These are phyloP conservation scores for Siniperca undulata DNA, from an alignment of 2,797 vertebrate genomes.

Conservation along the genomic window DNA sequence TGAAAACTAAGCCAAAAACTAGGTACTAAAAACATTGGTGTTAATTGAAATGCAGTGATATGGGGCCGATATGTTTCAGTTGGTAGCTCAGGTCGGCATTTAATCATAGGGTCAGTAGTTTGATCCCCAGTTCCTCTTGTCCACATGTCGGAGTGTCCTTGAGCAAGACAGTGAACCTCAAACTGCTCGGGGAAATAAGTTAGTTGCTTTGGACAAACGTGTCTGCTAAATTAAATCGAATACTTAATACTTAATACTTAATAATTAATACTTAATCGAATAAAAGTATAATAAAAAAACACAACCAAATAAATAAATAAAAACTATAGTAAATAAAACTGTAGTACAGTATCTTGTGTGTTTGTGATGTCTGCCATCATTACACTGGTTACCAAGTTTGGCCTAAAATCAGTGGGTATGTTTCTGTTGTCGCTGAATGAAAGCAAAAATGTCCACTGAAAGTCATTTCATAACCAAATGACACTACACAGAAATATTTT, in stretches of 20 bases:
- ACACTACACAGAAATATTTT: no score
- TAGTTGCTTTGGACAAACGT: background rate
- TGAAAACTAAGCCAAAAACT: background rate
- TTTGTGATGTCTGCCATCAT: background rate
- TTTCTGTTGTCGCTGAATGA: background rate
- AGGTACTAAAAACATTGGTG: background rate
- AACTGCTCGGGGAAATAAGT: background rate
- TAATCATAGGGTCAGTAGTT: background rate
- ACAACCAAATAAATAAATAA: no score
- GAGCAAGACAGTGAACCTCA: background rate
- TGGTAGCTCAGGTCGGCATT: background rate
- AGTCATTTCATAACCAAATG: background rate
- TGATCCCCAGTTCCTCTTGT: background rate
- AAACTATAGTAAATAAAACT: no score
- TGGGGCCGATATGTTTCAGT: background rate
- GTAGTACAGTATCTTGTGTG: background rate
- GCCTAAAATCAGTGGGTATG: background rate
- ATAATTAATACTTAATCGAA: no score
- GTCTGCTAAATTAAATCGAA: background rate
- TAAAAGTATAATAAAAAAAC: no score
- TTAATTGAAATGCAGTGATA: background rate
- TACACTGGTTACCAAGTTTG: background rate
- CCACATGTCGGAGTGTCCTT: background rate
- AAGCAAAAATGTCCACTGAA: background rate
- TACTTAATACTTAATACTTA: no score